Evolutionary conservation across 2,113 vertebrate species (phyloP).

Genomic region (Callithrix jacchus): DNA sequence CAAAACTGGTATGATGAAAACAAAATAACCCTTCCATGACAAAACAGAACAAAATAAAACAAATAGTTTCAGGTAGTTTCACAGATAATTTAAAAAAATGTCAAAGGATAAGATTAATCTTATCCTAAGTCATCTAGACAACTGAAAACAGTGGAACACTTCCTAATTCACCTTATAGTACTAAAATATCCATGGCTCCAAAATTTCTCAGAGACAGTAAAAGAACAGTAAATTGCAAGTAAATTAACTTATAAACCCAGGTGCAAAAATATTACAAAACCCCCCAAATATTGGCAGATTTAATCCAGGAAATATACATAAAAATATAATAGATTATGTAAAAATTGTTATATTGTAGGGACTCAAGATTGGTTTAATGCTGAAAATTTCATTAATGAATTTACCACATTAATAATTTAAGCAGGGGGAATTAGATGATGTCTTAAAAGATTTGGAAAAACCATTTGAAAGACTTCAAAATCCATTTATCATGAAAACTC

Average conservation of each 20-base stretch:
- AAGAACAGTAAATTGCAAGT: not conserved
- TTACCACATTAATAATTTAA: not conserved
- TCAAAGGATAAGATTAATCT: not conserved
- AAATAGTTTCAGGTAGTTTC: not conserved
- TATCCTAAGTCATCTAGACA: not conserved
- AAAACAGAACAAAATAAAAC: not conserved
- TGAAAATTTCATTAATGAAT: not conserved
- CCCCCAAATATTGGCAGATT: not conserved
- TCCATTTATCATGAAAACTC: not conserved
- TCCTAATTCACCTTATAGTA: not conserved
- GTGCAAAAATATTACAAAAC: not conserved
- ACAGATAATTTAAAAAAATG: not conserved
- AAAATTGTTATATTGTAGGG: not conserved
- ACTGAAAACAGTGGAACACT: not conserved
- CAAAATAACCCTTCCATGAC: not conserved
- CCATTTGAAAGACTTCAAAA: not conserved
- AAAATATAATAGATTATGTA: not conserved
- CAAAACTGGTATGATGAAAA: not conserved
- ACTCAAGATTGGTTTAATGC: not conserved
- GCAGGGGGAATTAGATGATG: not conserved
- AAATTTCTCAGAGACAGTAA: not conserved
- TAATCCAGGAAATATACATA: not conserved
- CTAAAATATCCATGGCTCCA: not conserved
- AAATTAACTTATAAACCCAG: not conserved
- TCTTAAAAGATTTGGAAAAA: slow-evolving; percentile 8